Percentiles rank a stretch among this genome's conserved stretches.
Evolutionary conservation across 2,888 invertebrate genomes (phyloP).

Genomic region (Cheilosia urbana): DNA sequence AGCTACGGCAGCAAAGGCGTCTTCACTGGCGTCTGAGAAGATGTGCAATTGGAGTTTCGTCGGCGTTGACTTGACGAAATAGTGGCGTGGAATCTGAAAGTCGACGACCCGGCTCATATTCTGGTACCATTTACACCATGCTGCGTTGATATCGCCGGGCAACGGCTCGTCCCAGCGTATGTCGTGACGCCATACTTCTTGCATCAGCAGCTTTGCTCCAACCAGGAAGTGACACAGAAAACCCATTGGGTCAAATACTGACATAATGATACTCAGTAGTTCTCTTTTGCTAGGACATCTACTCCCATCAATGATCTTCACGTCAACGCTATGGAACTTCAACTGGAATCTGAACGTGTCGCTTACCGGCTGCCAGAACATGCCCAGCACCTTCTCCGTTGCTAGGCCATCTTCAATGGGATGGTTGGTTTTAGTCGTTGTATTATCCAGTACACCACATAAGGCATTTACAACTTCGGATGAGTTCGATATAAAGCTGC

Average conservation of each 20-base stretch:
- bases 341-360: slow-evolving; percentile 61
- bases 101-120: too few species aligned
- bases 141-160: not conserved
- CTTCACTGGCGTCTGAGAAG: slow-evolving; percentile 48
- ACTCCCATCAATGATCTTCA: slow-evolving; percentile 24
- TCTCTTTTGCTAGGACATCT: too few species aligned
- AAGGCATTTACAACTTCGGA: not conserved
- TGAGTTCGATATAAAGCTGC: slow-evolving; percentile 16
- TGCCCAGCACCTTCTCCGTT: slow-evolving; percentile 65
- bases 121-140: not conserved
- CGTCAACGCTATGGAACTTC: slow-evolving; percentile 35
- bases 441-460: too few species aligned
- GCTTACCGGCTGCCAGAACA: slow-evolving; percentile 64
- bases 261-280: slow-evolving; percentile 13
- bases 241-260: slow-evolving; percentile 27
- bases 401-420: not conserved
- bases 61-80: too few species aligned
- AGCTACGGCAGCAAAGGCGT: slow-evolving; percentile 62
- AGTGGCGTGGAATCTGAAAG: too few species aligned
- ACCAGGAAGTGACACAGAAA: slow-evolving; percentile 2
- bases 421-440: too few species aligned
- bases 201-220: slow-evolving; percentile 15
- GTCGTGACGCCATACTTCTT: not conserved
- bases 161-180: slow-evolving; percentile 26
- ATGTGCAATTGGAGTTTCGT: not conserved